Conservation (phyloP, 2,888 invertebrate species). For the Operophtera brumata region DNA sequence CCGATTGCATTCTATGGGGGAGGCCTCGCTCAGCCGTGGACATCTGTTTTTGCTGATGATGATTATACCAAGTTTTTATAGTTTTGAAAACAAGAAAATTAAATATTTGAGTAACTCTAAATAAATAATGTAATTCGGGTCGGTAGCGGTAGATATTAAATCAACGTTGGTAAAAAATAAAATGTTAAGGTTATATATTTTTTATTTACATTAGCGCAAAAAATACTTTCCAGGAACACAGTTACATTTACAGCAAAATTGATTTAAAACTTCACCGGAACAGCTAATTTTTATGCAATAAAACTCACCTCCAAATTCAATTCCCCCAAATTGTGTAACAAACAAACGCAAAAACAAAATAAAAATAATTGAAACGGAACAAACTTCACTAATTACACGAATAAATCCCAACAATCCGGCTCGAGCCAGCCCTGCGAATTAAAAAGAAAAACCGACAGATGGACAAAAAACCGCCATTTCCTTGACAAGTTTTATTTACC, state of each 20-base stretch:
- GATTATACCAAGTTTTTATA: no score
- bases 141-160: not conserved
- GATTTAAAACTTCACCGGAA: conserved; percentile 46
- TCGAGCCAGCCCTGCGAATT: conserved; percentile 65
- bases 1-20: no score
- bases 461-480: conserved; percentile 72
- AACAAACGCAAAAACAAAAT: conserved; percentile 62
- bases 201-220: not conserved
- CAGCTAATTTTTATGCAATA: conserved; percentile 50
- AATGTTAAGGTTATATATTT: not conserved
- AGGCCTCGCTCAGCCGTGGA: no score
- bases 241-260: conserved; percentile 19
- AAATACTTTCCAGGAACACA: conserved; percentile 1
- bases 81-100: no score
- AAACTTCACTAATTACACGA: conserved; percentile 80
- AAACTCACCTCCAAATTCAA: conserved; percentile 61
- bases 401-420: conserved; percentile 75
- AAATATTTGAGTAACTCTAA: no score
- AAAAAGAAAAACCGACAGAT: conserved; percentile 70
- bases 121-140: no score
- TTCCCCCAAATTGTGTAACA: conserved; percentile 64
- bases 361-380: conserved; percentile 72
- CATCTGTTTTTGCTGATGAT: no score
- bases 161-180: not conserved
- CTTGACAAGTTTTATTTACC: conserved; percentile 80